Percentiles rank a stretch among this genome's conserved stretches.
Evolutionary conservation across 2,888 invertebrate genomes (phyloP).

Genomic region (Brachyopa scutellaris): DNA sequence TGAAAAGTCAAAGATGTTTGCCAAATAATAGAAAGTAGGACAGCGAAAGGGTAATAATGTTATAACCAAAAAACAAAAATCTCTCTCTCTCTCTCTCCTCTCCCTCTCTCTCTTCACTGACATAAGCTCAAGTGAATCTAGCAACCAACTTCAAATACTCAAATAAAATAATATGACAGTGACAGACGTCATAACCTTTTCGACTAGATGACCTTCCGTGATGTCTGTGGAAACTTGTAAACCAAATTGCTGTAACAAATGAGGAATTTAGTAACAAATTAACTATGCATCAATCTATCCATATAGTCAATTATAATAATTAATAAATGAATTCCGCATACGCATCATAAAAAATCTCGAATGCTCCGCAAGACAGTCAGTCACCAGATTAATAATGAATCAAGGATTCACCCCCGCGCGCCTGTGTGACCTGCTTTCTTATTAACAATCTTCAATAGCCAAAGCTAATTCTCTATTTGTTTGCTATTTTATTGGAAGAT

Average conservation of each 20-base stretch:
- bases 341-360: constrained; percentile 28
- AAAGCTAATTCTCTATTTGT: constrained; percentile 31
- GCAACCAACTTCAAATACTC: constrained; percentile 13
- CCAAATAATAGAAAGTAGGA: constrained; percentile 53
- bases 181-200: constrained; percentile 33
- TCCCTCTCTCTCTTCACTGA: constrained; percentile 35
- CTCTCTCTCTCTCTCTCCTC: too few relatives aligned
- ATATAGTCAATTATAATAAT: constrained; percentile 38
- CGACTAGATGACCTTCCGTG: constrained; percentile 52
- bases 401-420: constrained; percentile 33
- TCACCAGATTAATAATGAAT: constrained; percentile 61
- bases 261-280: constrained; percentile 61
- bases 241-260: constrained; percentile 51
- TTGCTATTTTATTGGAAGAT: constrained; percentile 66
- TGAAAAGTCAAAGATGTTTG: neutral
- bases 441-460: constrained; percentile 19
- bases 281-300: constrained; percentile 36
- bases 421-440: constrained; percentile 19
- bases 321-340: constrained; percentile 34
- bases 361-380: constrained; percentile 54
- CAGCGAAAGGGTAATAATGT: constrained; percentile 55
- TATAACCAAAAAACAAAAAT: constrained; percentile 33
- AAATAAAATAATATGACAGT: constrained; percentile 42
- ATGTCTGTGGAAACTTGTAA: constrained; percentile 58
- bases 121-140: constrained; percentile 33